Evolutionary conservation across 2,113 vertebrate genomes (phyloP).

Genomic region (Phalacrocorax carbo): DNA sequence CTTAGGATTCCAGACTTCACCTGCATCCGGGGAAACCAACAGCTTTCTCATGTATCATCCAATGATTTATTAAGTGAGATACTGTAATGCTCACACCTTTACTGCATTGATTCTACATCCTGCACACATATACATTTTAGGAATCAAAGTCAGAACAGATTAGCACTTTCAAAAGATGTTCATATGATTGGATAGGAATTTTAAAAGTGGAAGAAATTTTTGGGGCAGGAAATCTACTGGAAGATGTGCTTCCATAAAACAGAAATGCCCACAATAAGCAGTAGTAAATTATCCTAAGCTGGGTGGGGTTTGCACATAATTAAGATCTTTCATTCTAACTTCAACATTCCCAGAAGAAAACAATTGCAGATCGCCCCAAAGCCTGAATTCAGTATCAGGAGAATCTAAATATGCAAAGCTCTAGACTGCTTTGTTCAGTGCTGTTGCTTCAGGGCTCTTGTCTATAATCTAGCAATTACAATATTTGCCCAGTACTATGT

Average conservation of each 20-base stretch:
- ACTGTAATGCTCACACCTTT: not conserved
- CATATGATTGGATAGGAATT: not conserved
- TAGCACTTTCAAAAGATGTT: not conserved
- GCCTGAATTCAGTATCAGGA: not conserved
- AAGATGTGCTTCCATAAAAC: not conserved
- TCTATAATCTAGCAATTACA: conserved; percentile 36
- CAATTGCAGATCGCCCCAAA: not conserved
- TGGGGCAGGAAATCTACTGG: not conserved
- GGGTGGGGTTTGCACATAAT: not conserved
- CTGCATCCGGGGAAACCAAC: not conserved
- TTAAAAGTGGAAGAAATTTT: not conserved
- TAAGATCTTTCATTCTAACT: not conserved
- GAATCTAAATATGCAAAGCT: conserved; percentile 30
- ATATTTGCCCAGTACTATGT: conserved; percentile 14
- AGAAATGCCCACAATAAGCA: not conserved
- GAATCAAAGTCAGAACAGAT: not conserved
- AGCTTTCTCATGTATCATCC: not conserved
- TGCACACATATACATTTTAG: not conserved
- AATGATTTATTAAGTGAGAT: not conserved
- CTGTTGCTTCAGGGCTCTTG: conserved; percentile 18
- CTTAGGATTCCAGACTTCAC: not conserved
- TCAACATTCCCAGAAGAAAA: not conserved
- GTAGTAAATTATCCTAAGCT: not conserved
- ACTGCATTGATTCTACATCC: not conserved
- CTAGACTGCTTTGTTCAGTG: not conserved